Evolutionary conservation across 2,888 invertebrate species (phyloP), one percentile per base, ranked within the genome.

Genomic region (Rhamnusium bicolor): DNA sequence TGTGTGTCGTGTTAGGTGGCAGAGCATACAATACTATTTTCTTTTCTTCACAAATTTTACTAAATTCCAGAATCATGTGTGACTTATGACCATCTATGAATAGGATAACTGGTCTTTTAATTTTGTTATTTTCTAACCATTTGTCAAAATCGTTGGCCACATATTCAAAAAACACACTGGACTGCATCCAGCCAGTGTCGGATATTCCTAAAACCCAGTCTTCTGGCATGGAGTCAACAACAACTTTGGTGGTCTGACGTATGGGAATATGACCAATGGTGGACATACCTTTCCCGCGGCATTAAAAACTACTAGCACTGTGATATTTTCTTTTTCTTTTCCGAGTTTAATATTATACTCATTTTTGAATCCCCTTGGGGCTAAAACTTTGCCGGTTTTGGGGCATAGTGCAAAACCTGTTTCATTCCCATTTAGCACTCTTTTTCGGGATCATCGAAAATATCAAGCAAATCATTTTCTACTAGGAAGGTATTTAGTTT

Each of bases 11-110:
- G 3, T 40, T 40, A 12, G 40, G n/a, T 0, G 40, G 40, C 0
- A 40, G 2, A 4, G 40, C 32, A 12, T 32, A 32, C 2, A 32
- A 12, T 1, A 32, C 12, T 10, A 40, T 54, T 0, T n/a, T 24
- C 21, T 54, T 54, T 18, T 54, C 10, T 54, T 54, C 21, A 24
- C n/a, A 54, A 24, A 54, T 24, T 5, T 24, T 2, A 21, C 24
- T 54, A 1, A 54, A 24, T 1, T 21, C 1, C 54, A 54, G 21
- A 5, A 24, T 60, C 27, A 60, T 32, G 12, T 67, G 63, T 29
- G 63, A 63, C 62, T 73, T 60, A 27, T 70, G 70, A 4, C 71
- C 65, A 54, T 71, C 54, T 7, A 71, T 40, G 14, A 65, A 62
- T 5, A 65, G 21, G 21, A 71, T 7, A 10, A 54, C 12, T 1